Base-by-base conservation (phyloP, 2,888 invertebrate genomes). In the Tuberolachnus salignus region DNA sequence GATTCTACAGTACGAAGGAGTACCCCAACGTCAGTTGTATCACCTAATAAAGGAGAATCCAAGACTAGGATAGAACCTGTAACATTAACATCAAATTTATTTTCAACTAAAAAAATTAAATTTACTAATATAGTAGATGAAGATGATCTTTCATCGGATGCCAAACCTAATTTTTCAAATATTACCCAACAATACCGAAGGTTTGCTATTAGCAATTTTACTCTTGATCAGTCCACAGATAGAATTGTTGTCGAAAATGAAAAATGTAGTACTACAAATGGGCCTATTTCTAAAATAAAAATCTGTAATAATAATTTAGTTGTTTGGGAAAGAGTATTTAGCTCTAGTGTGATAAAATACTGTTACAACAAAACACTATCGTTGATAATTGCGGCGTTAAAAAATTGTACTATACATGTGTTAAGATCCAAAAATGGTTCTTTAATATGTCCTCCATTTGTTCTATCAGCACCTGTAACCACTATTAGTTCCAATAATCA, bases 381-480 rank as follows among this genome's bases (percentile, higher is more conserved):
- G n/a, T 42, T 78, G 14, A 66, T 78, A 69, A 61, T 61, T 59
- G 78, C 69, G 8, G 87, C 90, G 82, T 92, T 92, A 85, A 89
- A 89, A 81, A 92, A 93, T 87, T 87, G 89, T 64, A 88, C 90
- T 64, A 86, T 93, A 82, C 90, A 91, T 85, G 87, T 89, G 51
- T 90, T 91, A 85, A 85, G 87, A 51, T 87, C 90, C 16, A 84
- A 84, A 72, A 86, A 86, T 10, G 87, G 88, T 1, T 85, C 85
- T 1, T 85, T 87, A 82, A 83, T 88, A 1, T 84, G 88, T 53
- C 89, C 90, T 0, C 87, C 89, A 14, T 84, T 91, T 53, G 85
- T 89, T 14, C 86, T 91, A 23, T 87, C 89, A 74, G 88, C 90
- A 83, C 83, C 89, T 0, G 88, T 90, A 10, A 81, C 78, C 16